phyloP scores from a whole-genome alignment of 2,113 vertebrate genomes.

The Haemorhous mexicanus region DNA sequence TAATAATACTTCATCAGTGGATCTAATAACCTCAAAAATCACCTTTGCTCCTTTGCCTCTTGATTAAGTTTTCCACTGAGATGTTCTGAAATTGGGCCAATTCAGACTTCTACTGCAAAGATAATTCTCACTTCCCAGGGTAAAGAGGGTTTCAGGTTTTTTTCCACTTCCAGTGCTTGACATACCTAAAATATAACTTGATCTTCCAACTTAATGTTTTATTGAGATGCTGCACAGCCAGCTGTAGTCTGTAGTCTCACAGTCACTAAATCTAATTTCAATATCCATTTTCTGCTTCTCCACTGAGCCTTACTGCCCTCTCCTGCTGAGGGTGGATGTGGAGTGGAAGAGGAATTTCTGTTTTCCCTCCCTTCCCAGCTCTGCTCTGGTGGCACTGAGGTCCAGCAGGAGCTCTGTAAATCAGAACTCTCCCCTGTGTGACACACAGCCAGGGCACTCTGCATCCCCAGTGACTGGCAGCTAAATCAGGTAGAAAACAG shows the following conservation, averaged over 20 bases:
- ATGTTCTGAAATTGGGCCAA: background rate
- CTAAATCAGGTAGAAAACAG: slow-evolving; percentile 33
- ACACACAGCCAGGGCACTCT: background rate
- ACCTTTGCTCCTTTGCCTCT: background rate
- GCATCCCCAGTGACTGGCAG: background rate
- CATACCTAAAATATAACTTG: background rate
- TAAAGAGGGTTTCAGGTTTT: background rate
- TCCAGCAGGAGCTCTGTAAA: background rate
- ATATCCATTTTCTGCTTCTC: background rate
- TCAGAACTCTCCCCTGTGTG: background rate
- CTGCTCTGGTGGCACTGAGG: background rate
- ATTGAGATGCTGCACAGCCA: background rate
- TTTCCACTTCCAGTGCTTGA: background rate
- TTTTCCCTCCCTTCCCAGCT: background rate
- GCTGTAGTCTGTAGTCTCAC: background rate
- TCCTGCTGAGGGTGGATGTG: background rate
- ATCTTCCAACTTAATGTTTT: background rate
- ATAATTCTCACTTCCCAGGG: background rate
- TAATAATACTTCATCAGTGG: background rate
- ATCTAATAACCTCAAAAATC: background rate
- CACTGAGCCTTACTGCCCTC: background rate
- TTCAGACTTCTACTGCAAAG: background rate
- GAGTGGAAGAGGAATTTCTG: background rate
- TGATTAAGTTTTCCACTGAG: background rate
- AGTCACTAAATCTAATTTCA: background rate